Conservation (phyloP, 2,797 vertebrate genomes). For the Neosalanx taihuensis region DNA sequence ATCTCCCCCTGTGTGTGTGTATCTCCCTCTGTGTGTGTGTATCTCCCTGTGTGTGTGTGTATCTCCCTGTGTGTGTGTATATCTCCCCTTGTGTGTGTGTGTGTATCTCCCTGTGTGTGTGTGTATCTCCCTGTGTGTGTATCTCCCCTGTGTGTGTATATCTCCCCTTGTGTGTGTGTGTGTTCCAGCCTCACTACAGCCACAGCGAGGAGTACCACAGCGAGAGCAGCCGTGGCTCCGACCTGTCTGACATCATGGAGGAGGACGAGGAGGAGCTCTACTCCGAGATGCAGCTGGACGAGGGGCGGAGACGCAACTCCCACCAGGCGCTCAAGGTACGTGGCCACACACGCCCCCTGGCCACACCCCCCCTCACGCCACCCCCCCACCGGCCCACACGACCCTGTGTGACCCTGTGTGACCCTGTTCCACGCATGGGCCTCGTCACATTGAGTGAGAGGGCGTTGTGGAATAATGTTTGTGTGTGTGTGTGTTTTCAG, state of each 20-base stretch:
- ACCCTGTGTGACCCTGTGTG: no score
- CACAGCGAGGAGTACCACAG: constrained; percentile 93
- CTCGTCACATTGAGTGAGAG: background rate
- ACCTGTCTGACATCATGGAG: constrained; percentile 98
- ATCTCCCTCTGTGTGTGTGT: constrained; percentile 5
- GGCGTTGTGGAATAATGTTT: constrained; percentile 47
- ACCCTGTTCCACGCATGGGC: no score
- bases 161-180: background rate
- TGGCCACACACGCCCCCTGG: background rate
- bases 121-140: background rate
- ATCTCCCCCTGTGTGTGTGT: constrained; percentile 7
- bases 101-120: background rate
- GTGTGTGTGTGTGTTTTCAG: constrained; percentile 63
- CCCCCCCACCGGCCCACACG: background rate
- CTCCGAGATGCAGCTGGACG: constrained; percentile 96
- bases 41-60: no score
- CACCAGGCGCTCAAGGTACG: constrained; percentile 91
- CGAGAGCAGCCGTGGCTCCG: constrained; percentile 95
- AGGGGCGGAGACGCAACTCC: constrained; percentile 86
- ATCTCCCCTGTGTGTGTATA: constrained; percentile 8
- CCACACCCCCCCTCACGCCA: background rate
- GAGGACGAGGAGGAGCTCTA: constrained; percentile 98
- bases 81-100: background rate
- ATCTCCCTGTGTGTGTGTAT: no score
- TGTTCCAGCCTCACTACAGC: constrained; percentile 84